These are phyloP conservation scores for Ganaspis sp. DNA, from an alignment of 1,140 invertebrate species.

Conservation along the genomic window DNA sequence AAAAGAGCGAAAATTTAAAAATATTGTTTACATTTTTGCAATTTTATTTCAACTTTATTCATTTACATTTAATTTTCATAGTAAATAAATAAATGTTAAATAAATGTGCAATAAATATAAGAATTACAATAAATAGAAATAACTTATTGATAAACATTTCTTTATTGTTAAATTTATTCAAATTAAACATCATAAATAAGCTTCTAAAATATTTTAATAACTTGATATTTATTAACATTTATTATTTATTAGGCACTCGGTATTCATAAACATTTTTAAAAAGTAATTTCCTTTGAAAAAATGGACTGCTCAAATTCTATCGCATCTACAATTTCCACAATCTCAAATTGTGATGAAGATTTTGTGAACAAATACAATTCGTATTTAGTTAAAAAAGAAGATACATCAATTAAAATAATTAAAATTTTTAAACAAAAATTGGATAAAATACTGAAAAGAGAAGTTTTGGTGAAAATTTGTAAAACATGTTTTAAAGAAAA, in stretches of 20 bases:
- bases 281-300: neutral
- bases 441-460: neutral
- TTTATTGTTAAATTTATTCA: no score
- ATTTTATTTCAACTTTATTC: no score
- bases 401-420: constrained; percentile 1
- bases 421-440: neutral
- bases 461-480: neutral
- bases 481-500: neutral
- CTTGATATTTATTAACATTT: no score
- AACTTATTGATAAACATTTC: no score
- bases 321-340: neutral
- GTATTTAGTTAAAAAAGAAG: neutral
- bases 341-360: neutral
- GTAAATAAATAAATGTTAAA: no score
- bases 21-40: no score
- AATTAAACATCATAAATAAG: no score
- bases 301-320: neutral
- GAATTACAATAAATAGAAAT: no score
- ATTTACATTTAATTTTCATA: no score
- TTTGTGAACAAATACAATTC: neutral
- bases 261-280: neutral
- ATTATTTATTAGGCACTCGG: neutral
- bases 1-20: no score
- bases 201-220: no score
- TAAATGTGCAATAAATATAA: no score